Evolutionary conservation across 2,797 vertebrate species (phyloP).

Genomic region (Monodelphis domestica): DNA sequence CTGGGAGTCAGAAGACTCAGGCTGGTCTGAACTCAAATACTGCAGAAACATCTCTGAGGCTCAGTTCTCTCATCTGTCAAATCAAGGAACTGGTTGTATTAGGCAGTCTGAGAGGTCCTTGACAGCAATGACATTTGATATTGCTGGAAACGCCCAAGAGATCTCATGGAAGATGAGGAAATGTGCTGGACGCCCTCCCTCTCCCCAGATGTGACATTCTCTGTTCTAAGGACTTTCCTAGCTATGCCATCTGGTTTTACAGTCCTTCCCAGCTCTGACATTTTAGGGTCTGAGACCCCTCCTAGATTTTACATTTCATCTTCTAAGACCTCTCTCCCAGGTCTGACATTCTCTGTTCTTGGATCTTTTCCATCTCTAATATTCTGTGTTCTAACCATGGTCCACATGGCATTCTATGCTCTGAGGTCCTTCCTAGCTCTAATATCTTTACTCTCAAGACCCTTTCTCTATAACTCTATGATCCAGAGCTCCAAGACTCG

Average conservation of each 20-base stretch:
- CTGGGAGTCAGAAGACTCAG: background rate
- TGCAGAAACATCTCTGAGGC: background rate
- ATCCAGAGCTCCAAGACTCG: background rate
- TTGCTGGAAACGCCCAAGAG: background rate
- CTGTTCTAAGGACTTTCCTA: background rate
- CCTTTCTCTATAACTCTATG: background rate
- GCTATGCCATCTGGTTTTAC: background rate
- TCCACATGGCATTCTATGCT: background rate
- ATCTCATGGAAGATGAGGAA: background rate
- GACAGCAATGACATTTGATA: background rate
- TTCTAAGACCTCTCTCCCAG: too few relatives aligned
- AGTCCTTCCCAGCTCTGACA: background rate
- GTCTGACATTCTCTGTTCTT: background rate
- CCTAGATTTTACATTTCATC: background rate
- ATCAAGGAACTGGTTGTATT: background rate
- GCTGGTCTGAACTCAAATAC: background rate
- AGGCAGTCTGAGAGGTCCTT: background rate
- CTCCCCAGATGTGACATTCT: background rate
- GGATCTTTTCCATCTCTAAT: background rate
- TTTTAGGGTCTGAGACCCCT: background rate
- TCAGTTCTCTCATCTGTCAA: background rate
- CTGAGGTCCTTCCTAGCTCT: background rate
- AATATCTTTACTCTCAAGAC: background rate
- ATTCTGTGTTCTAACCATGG: background rate
- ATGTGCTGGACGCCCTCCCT: background rate